These are phyloP conservation scores for Callopanchax toddi DNA, from an alignment of 2,113 vertebrate species.

Conservation along the genomic window DNA sequence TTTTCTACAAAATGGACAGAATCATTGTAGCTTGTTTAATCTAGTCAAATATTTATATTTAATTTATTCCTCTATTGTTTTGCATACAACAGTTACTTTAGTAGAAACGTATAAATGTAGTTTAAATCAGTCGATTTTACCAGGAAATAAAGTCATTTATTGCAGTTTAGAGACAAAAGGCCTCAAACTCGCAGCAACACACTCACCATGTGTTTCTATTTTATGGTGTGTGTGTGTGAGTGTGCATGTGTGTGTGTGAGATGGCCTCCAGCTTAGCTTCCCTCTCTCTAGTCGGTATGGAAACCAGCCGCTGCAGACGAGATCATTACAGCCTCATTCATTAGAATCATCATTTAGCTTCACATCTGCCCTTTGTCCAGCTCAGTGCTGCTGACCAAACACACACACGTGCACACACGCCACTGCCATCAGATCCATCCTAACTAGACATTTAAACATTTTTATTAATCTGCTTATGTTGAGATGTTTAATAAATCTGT, in stretches of 20 bases:
- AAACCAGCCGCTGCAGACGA: slow-evolving; percentile 72
- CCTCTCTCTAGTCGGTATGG: slow-evolving; percentile 57
- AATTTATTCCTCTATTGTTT: background rate
- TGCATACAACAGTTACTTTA: background rate
- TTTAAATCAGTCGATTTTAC: background rate
- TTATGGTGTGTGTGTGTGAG: slow-evolving; percentile 52
- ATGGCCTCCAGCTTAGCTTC: slow-evolving; percentile 49
- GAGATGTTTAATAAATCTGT: background rate
- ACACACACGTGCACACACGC: slow-evolving; percentile 3
- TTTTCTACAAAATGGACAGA: too few species aligned
- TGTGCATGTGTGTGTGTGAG: background rate
- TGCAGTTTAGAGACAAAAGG: slow-evolving; percentile 4
- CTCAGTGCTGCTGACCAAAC: slow-evolving; percentile 27
- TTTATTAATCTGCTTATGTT: too few species aligned
- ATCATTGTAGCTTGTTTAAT: too few species aligned
- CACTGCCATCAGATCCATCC: background rate
- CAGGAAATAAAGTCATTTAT: background rate
- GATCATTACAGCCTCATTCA: slow-evolving; percentile 82
- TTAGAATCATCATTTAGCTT: slow-evolving; percentile 81
- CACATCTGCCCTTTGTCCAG: slow-evolving; percentile 77
- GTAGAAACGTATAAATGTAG: background rate
- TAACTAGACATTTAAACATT: too few species aligned
- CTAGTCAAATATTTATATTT: background rate
- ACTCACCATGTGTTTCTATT: slow-evolving; percentile 83
- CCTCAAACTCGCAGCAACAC: slow-evolving; percentile 12